phyloP scores from a whole-genome alignment of 2,888 invertebrate genomes.

The Rhynchonema sp. region DNA sequence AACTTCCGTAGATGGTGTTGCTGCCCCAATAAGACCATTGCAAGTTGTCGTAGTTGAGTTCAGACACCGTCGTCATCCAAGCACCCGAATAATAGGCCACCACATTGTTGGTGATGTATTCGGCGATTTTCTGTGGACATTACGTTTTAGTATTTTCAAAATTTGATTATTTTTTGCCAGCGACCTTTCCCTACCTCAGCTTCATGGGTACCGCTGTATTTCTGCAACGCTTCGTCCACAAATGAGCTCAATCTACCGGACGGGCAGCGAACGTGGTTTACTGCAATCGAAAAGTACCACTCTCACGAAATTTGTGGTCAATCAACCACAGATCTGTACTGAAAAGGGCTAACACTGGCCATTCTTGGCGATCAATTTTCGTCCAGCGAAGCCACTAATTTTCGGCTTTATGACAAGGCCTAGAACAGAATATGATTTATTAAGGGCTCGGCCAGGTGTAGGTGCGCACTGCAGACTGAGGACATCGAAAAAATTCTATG shows the following conservation, averaged over 20 bases:
- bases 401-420: too few relatives aligned
- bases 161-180: not conserved
- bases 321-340: too few relatives aligned
- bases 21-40: conserved; percentile 1
- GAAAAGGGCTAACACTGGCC: too few relatives aligned
- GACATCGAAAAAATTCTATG: too few relatives aligned
- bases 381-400: too few relatives aligned
- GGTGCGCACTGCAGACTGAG: too few relatives aligned
- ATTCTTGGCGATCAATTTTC: too few relatives aligned
- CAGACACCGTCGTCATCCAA: not conserved
- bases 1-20: not conserved
- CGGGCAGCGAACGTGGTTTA: not conserved
- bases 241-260: not conserved
- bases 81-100: not conserved
- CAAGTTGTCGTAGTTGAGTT: not conserved
- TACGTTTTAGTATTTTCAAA: too few relatives aligned
- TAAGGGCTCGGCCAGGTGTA: too few relatives aligned
- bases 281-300: not conserved
- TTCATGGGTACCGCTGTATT: not conserved
- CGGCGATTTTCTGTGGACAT: not conserved
- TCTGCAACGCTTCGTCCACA: not conserved
- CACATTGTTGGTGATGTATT: not conserved
- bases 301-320: too few relatives aligned
- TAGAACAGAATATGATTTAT: too few relatives aligned
- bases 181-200: not conserved